Base-by-base conservation (phyloP, 1,140 invertebrate genomes). In the Bombus superbus region DNA sequence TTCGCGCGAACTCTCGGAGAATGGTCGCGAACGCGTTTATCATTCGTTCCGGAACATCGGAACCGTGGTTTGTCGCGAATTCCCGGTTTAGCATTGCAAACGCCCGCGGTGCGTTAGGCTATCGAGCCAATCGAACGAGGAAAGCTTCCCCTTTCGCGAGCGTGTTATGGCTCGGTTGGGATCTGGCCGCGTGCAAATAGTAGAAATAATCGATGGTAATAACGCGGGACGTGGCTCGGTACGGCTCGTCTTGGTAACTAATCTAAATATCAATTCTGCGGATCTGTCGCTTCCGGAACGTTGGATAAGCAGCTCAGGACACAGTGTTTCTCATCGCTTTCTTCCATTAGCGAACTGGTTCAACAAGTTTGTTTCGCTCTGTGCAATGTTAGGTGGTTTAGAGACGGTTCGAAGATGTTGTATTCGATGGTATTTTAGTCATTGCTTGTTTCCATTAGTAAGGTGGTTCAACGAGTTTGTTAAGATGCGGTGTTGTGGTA, bases 221-320 rank as follows among this genome's bases (percentile, higher is more conserved):
- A 87, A 84, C 64, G 76, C 66, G 53, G 6, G 22, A 57, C 68
- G 42, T 40, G 59, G 72, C 40, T 32, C 81, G 81, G 35, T 18
- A 66, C 18, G 42, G 68, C 78, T 44, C 69, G 38, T 83, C 11
- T 25, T 66, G 44, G 18, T 71, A 66, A 73, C 78, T 90, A 91
- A 90, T 88, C 86, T 86, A 84, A 90, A 88, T 81, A 86, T 91
- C 86, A 74, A 86, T 86, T 86, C 68, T 32, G 73, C 59, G 82
- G 81, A 83, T 90, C 78, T 53, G 53, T 81, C 80, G 71, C 85
- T 86, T 88, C 80, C 83, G 76, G 66, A 85, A 74, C 44, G 44
- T 35, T 35, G 59, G n/a, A 44, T 40, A 32, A 22, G 10, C 44
- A 15, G 47, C 47, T 53, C 22, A 8, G 18, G n/a, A 10, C 5